Evolutionary conservation across 2,113 vertebrate genomes (phyloP).

Genomic region (Pica pica): DNA sequence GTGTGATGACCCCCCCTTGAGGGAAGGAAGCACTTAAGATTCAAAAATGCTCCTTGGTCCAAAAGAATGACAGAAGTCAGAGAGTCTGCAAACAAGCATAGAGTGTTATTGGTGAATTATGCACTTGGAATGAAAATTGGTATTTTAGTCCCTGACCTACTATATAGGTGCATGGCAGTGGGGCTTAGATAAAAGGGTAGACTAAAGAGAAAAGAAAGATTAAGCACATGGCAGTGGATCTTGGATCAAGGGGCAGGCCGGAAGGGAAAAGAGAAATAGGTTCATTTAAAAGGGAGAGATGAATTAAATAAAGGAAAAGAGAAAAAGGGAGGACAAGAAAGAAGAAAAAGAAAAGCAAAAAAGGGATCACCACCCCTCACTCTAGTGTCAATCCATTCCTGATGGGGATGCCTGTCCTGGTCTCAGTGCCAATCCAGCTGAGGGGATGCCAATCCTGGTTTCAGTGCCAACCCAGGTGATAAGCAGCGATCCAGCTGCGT

Average conservation of each 20-base stretch:
- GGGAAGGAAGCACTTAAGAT: neutral
- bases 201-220: neutral
- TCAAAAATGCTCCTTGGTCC: neutral
- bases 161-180: neutral
- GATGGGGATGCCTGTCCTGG: neutral
- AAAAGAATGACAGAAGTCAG: neutral
- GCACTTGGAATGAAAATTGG: neutral
- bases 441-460: neutral
- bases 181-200: neutral
- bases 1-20: neutral
- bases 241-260: neutral
- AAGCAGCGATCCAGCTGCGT: rapidly evolving
- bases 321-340: neutral
- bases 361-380: too few species aligned
- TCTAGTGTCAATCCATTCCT: rapidly evolving
- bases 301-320: neutral
- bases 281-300: neutral
- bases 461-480: neutral
- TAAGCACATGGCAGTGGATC: neutral
- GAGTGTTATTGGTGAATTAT: neutral
- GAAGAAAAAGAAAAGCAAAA: neutral
- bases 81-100: neutral
- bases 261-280: neutral
- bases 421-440: rapidly evolving
- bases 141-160: neutral